Percentiles rank a stretch among this genome's conserved stretches.
Conservation (phyloP, 2,797 vertebrate species). For the Chanos chanos region DNA sequence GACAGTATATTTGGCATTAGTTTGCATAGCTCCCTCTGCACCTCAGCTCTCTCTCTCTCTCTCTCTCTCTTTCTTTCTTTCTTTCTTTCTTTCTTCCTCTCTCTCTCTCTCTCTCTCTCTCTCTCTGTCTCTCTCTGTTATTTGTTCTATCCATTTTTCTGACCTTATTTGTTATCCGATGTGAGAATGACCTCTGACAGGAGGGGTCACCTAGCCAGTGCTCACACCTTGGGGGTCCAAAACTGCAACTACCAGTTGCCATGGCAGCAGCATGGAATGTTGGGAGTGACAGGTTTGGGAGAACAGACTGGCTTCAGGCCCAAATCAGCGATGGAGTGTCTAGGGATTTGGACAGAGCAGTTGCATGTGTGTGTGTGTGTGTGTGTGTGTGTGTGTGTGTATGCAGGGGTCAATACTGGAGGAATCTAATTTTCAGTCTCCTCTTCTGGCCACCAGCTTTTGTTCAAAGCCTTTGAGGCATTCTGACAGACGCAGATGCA, state of each 20-base stretch:
- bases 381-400: constrained; percentile 1
- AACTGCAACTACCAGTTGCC: constrained; percentile 25
- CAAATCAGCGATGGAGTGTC: constrained; percentile 14
- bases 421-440: neutral
- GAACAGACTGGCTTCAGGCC: constrained; percentile 10
- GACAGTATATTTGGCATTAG: no score
- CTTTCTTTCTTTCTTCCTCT: neutral
- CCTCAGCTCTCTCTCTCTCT: neutral
- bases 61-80: no score
- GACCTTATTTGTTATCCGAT: constrained; percentile 13
- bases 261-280: constrained; percentile 25
- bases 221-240: constrained; percentile 11
- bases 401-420: neutral
- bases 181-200: constrained; percentile 24
- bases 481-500: constrained; percentile 8
- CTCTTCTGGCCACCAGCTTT: neutral
- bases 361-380: constrained; percentile 1
- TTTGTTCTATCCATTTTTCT: constrained; percentile 10
- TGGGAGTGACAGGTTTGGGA: constrained; percentile 15
- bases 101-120: neutral
- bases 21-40: no score
- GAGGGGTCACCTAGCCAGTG: constrained; percentile 18
- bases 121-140: neutral
- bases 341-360: neutral
- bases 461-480: constrained; percentile 3